Evolutionary conservation across 2,888 invertebrate species (phyloP).

Genomic region (Erpobdella octoculata): DNA sequence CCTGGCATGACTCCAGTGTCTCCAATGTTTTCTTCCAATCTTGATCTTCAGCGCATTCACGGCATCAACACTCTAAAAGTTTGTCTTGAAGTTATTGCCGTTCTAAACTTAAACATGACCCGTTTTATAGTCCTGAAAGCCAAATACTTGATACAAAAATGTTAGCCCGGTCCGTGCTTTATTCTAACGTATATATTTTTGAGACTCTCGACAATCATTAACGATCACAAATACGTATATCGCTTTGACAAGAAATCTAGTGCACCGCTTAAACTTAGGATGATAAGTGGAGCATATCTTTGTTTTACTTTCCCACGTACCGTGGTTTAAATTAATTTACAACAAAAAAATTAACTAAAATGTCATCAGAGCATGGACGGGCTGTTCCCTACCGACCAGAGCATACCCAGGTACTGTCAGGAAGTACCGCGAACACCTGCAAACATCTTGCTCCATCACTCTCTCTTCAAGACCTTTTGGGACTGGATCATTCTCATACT

Average conservation of each 20-base stretch:
- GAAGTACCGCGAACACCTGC: constrained; percentile 99
- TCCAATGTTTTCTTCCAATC: constrained; percentile 13
- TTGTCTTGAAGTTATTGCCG: no score
- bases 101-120: background rate
- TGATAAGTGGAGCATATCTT: background rate
- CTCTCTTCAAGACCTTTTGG: constrained; percentile 95
- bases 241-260: no score
- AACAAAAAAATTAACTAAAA: background rate
- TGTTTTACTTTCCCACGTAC: background rate
- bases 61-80: constrained; percentile 4
- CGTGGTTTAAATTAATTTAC: background rate
- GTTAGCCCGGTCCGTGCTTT: no score
- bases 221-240: background rate
- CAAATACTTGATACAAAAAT: no score
- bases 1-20: constrained; percentile 11
- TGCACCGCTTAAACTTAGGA: no score
- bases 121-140: no score
- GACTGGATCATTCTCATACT: constrained; percentile 99
- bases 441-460: constrained; percentile 97
- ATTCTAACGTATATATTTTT: no score
- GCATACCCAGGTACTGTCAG: constrained; percentile 66
- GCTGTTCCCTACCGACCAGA: constrained; percentile 59
- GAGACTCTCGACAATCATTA: background rate
- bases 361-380: background rate
- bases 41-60: constrained; percentile 16